phyloP scores from a whole-genome alignment of 2,797 vertebrate species.

The Rhinoraja longicauda region DNA sequence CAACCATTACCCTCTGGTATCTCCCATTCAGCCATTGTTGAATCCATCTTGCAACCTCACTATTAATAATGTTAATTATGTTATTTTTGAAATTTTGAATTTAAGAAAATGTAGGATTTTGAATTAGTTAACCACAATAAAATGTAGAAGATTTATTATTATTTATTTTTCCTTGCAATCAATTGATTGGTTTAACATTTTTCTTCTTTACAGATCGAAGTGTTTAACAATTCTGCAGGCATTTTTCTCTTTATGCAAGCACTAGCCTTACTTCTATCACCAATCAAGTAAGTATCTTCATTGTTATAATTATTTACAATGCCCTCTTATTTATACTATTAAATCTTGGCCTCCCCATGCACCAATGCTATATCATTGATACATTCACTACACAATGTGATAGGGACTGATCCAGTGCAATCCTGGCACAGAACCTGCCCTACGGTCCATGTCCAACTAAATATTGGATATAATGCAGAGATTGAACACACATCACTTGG shows the following conservation, averaged over 20 bases:
- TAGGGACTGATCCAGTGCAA: background rate
- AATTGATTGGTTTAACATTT: conserved; percentile 39
- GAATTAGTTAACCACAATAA: background rate
- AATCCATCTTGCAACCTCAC: too few species aligned
- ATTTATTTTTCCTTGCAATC: background rate
- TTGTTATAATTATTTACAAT: background rate
- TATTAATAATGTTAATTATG: too few species aligned
- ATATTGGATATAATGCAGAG: background rate
- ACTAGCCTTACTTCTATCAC: conserved; percentile 87
- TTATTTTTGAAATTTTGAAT: background rate
- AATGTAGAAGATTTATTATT: background rate
- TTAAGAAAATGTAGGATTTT: background rate
- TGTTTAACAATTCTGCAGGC: conserved; percentile 72
- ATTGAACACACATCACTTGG: background rate
- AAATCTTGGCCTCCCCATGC: conserved; percentile 10
- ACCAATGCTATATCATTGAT: conserved; percentile 14
- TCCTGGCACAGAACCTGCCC: background rate
- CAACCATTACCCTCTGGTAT: too few species aligned
- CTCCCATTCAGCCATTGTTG: too few species aligned
- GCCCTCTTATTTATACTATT: background rate
- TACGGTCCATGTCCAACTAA: background rate
- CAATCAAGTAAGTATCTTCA: conserved; percentile 69
- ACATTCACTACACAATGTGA: background rate
- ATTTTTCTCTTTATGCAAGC: conserved; percentile 95
- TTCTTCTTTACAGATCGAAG: conserved; percentile 71